Percentiles rank a stretch among this genome's conserved stretches.
Conservation (phyloP, 2,113 vertebrate genomes). For the Gavialis gangeticus region DNA sequence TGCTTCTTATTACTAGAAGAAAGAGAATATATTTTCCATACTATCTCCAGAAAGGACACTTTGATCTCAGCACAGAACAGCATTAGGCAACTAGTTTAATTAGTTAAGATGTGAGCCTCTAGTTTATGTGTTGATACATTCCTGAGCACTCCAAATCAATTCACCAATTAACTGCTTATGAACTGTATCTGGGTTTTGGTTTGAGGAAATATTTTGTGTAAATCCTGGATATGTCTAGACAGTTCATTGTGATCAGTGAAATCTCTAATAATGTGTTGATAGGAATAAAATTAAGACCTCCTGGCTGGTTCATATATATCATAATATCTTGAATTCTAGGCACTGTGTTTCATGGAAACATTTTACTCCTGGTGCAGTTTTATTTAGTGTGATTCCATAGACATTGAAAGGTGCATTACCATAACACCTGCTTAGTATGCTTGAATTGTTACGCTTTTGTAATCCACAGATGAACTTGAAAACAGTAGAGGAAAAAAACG, state of each 20-base stretch:
- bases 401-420: constrained; percentile 9
- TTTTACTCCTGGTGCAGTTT: not conserved
- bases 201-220: constrained; percentile 5
- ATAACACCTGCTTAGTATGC: constrained; percentile 37
- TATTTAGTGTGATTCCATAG: constrained; percentile 9
- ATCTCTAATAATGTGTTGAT: not conserved
- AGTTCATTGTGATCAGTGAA: not conserved
- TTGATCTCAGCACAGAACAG: not conserved
- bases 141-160: constrained; percentile 35
- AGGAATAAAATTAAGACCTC: not conserved
- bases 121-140: not conserved
- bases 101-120: not conserved
- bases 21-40: not conserved
- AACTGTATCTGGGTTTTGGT: constrained; percentile 57
- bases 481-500: not conserved
- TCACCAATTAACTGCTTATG: constrained; percentile 53
- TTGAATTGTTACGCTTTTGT: not conserved
- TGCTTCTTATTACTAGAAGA: not conserved
- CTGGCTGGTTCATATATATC: not conserved
- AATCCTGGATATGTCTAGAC: constrained; percentile 29
- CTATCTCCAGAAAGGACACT: not conserved
- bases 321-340: not conserved
- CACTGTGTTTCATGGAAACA: not conserved
- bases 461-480: constrained; percentile 30
- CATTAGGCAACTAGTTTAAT: not conserved